A percentile compares a stretch with the other conserved stretches of the same genome.
phyloP scores from a whole-genome alignment of 2,888 invertebrate species.

The Caradrina kadenii region DNA sequence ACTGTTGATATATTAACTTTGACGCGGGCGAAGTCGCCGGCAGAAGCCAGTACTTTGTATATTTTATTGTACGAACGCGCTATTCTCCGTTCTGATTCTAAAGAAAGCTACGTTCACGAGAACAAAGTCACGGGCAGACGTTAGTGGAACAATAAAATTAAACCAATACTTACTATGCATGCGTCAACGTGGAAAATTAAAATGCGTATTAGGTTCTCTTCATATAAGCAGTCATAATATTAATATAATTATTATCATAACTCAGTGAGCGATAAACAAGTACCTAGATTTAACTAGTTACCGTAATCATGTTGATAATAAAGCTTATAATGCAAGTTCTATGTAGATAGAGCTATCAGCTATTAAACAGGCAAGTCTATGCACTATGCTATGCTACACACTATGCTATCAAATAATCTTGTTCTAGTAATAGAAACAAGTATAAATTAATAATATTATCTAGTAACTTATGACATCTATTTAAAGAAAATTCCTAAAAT shows the following conservation, averaged over 20 bases:
- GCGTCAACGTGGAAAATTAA: conserved; percentile 10
- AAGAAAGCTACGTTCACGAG: no score
- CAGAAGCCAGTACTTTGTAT: no score
- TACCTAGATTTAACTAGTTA: conserved; percentile 40
- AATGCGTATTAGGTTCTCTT: conserved; percentile 1
- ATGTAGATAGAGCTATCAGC: neutral
- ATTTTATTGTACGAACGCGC: no score
- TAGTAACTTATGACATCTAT: neutral
- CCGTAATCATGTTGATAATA: conserved; percentile 19
- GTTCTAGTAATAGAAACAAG: neutral
- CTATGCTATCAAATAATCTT: neutral
- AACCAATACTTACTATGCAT: neutral
- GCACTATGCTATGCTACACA: no score
- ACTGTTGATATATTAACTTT: no score
- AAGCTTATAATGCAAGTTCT: conserved; percentile 3
- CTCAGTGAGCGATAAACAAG: conserved; percentile 32
- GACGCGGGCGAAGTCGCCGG: no score
- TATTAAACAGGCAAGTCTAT: neutral
- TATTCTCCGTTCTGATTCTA: no score
- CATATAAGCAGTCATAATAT: conserved; percentile 6
- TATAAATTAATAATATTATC: neutral
- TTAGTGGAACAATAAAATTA: neutral
- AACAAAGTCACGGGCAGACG: no score
- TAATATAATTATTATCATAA: conserved; percentile 14
- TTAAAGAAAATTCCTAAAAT: no score